These are phyloP conservation scores for Symphodus melops DNA, from an alignment of 2,113 vertebrate species.

Conservation along the genomic window DNA sequence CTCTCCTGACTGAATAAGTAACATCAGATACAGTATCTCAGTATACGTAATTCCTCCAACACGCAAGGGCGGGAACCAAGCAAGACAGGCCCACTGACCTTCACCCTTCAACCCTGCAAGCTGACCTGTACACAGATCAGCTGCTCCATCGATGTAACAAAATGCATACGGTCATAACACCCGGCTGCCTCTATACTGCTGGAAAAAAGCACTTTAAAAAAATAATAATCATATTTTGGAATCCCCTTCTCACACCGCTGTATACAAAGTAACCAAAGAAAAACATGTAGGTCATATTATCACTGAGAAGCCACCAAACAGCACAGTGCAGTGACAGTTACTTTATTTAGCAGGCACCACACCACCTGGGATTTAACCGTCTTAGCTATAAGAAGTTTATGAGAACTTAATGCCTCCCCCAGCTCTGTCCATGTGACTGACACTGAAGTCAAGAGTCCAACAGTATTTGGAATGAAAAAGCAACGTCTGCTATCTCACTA, in stretches of 20 bases:
- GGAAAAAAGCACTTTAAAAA: too few species aligned
- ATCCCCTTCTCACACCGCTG: not conserved
- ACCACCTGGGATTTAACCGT: slow-evolving; percentile 78
- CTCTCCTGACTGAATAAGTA: not conserved
- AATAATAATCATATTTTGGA: too few species aligned
- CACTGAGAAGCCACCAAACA: slow-evolving; percentile 12
- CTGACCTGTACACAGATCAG: slow-evolving; percentile 16
- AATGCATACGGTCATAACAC: not conserved
- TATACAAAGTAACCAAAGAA: slow-evolving; percentile 13
- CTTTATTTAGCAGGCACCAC: slow-evolving; percentile 72
- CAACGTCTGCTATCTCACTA: not conserved
- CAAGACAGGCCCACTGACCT: slow-evolving; percentile 38
- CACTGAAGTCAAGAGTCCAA: slow-evolving; percentile 62
- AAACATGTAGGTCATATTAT: slow-evolving; percentile 34
- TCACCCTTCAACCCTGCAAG: not conserved
- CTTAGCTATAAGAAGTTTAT: slow-evolving; percentile 80
- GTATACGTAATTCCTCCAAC: not conserved
- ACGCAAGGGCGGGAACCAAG: not conserved
- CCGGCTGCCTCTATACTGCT: not conserved
- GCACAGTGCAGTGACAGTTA: slow-evolving; percentile 49
- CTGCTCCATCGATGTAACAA: slow-evolving; percentile 8
- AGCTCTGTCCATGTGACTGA: slow-evolving; percentile 68
- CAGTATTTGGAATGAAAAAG: not conserved
- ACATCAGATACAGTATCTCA: slow-evolving; percentile 1
- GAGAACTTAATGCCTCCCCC: slow-evolving; percentile 72